A percentile compares a stretch with the other conserved stretches of the same genome.
Evolutionary conservation across 2,113 vertebrate genomes (phyloP).

Genomic region (Psophia crepitans): DNA sequence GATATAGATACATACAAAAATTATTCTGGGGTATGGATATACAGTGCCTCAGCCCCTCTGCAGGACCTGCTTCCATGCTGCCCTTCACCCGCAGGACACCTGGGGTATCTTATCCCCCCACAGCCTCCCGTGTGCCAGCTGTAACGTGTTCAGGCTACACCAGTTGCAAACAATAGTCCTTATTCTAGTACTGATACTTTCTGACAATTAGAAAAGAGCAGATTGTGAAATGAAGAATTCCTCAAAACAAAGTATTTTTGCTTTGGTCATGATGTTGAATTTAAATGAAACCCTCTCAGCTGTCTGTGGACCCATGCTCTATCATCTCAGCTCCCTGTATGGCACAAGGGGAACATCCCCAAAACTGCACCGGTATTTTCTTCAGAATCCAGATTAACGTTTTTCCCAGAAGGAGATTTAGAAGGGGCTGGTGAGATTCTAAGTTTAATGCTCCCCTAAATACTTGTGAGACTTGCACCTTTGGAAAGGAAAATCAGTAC

Average conservation of each 20-base stretch:
- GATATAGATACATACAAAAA: background rate
- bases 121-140: rapidly evolving
- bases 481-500: background rate
- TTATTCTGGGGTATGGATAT: background rate
- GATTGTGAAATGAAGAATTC: background rate
- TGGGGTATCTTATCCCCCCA: background rate
- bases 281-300: background rate
- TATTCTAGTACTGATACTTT: background rate
- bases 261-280: background rate
- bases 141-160: background rate
- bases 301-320: background rate
- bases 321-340: background rate
- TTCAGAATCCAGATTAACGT: background rate
- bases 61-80: background rate
- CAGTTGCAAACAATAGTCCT: background rate
- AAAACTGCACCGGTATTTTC: background rate
- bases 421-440: background rate
- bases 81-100: background rate
- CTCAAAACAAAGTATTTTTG: background rate
- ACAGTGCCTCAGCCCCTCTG: background rate
- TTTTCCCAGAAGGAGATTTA: background rate
- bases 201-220: background rate
- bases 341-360: background rate
- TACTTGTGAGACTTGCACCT: background rate
- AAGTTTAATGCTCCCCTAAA: background rate